Evolutionary conservation across 2,797 vertebrate species (phyloP).

Genomic region (Tiaroga cobitis): DNA sequence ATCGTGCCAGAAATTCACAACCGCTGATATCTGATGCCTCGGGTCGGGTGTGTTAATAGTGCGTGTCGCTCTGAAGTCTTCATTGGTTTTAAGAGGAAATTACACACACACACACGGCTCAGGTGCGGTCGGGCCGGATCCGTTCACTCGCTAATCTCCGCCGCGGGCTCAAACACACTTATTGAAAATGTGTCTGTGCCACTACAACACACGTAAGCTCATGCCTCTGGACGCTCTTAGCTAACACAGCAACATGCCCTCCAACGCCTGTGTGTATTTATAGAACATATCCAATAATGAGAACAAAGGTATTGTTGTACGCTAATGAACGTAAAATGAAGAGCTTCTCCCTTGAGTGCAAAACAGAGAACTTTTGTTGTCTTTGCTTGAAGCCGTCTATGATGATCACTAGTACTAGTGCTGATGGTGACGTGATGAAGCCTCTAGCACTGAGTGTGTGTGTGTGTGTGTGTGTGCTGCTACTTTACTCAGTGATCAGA

Average conservation of each 20-base stretch:
- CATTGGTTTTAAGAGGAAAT: conserved; percentile 43
- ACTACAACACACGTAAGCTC: conserved; percentile 71
- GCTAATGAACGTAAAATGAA: background rate
- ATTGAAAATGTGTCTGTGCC: conserved; percentile 80
- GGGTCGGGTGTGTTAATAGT: conserved; percentile 29
- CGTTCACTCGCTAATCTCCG: conserved; percentile 78
- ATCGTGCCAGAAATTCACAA: conserved; percentile 36
- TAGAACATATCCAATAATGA: background rate
- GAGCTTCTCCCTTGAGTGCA: background rate
- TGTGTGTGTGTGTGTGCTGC: background rate
- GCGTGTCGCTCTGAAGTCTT: conserved; percentile 33
- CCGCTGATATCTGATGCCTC: conserved; percentile 43
- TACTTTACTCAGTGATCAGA: background rate
- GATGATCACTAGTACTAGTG: background rate
- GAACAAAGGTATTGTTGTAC: conserved; percentile 11
- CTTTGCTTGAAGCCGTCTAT: background rate
- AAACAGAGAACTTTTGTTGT: background rate
- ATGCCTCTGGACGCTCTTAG: conserved; percentile 66
- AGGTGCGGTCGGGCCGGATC: conserved; percentile 63
- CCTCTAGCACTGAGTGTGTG: background rate
- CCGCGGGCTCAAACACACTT: conserved; percentile 73
- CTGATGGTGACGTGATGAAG: background rate
- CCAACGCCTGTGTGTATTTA: conserved; percentile 13
- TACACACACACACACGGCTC: conserved; percentile 24
- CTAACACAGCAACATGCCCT: conserved; percentile 71